Percentiles rank a stretch among this genome's conserved stretches.
phyloP scores from a whole-genome alignment of 2,113 vertebrate genomes.

The Sialia sialis region DNA sequence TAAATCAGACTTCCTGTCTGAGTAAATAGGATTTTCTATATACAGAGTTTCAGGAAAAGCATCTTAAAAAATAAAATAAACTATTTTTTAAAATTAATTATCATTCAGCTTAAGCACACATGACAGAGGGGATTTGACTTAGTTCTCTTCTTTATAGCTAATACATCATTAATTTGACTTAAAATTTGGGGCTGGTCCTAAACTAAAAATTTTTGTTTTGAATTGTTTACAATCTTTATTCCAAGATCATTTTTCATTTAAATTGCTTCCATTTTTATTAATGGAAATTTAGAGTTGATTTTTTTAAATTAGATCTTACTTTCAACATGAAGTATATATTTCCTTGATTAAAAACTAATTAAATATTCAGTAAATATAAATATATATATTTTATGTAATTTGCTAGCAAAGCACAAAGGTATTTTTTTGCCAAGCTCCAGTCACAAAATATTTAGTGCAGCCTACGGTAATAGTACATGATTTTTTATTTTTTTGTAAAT shows the following conservation, averaged over 20 bases:
- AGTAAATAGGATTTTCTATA: neutral
- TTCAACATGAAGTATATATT: neutral
- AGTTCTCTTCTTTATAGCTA: neutral
- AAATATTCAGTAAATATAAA: neutral
- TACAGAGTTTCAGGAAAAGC: neutral
- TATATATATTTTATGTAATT: neutral
- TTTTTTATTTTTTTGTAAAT: neutral
- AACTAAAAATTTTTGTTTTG: neutral
- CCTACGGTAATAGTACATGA: neutral
- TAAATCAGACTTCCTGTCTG: neutral
- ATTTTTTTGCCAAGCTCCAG: neutral
- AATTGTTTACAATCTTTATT: neutral
- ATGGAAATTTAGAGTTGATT: neutral
- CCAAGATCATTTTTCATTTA: neutral
- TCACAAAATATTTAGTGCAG: neutral
- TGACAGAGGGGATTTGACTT: neutral
- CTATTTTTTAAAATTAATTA: fast-evolving
- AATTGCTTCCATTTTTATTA: neutral
- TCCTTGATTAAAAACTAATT: neutral
- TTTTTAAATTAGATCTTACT: neutral
- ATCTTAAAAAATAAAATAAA: neutral
- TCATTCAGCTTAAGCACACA: neutral
- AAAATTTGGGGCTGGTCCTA: neutral
- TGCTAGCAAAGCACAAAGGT: neutral
- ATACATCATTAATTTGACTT: neutral